phyloP scores from a whole-genome alignment of 2,888 invertebrate genomes.

The Latheticus oryzae region DNA sequence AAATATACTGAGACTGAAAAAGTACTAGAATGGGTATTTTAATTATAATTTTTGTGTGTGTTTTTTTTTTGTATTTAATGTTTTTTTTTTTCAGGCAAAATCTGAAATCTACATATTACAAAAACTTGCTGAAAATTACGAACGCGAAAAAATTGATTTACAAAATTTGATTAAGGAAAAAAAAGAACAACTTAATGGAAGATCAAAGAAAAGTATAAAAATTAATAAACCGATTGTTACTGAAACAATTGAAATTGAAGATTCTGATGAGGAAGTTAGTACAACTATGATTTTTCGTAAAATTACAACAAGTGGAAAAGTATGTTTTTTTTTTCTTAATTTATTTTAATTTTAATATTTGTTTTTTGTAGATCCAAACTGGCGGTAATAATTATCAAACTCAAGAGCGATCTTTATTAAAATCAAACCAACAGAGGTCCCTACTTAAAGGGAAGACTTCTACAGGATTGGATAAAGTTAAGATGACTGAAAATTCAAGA shows the following conservation, averaged over 20 bases:
- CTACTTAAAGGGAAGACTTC: too few relatives aligned
- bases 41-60: background rate
- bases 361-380: slow-evolving; percentile 11
- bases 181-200: background rate
- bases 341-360: background rate
- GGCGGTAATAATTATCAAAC: background rate
- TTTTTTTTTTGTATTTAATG: background rate
- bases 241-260: slow-evolving; percentile 35
- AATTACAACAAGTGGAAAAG: slow-evolving; percentile 27
- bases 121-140: slow-evolving; percentile 14
- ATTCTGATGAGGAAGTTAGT: slow-evolving; percentile 35
- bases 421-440: too few relatives aligned
- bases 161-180: slow-evolving; percentile 6
- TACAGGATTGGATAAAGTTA: too few relatives aligned
- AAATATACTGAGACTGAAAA: slow-evolving; percentile 13
- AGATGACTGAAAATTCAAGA: too few relatives aligned
- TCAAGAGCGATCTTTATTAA: background rate
- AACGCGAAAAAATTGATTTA: slow-evolving; percentile 11
- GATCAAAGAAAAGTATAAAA: background rate
- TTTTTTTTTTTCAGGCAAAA: slow-evolving; percentile 8
- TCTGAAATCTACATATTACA: slow-evolving; percentile 23
- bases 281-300: slow-evolving; percentile 2
- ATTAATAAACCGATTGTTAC: background rate
- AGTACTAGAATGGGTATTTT: slow-evolving; percentile 32
- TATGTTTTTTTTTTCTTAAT: background rate